These are phyloP conservation scores for Tolmerus cingulatus DNA, from an alignment of 2,888 invertebrate species.

Conservation along the genomic window DNA sequence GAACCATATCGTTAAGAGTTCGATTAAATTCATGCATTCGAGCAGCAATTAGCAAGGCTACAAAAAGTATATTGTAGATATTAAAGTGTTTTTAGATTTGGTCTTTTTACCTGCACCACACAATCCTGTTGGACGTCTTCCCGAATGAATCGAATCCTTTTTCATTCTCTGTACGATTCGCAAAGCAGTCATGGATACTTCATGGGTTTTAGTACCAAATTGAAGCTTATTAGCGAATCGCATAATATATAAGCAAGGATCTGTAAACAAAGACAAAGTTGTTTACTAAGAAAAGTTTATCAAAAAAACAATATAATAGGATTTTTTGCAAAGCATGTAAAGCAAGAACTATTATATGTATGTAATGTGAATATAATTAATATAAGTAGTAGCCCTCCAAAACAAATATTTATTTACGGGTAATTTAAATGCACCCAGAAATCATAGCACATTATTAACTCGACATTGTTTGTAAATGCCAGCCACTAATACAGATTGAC, in stretches of 20 bases:
- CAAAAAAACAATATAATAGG: too few relatives aligned
- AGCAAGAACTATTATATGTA: too few relatives aligned
- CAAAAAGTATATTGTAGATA: background rate
- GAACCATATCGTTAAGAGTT: constrained; percentile 85
- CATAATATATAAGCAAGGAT: constrained; percentile 95
- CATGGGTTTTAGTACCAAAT: constrained; percentile 90
- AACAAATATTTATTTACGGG: background rate
- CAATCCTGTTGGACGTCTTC: constrained; percentile 93
- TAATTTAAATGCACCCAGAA: background rate
- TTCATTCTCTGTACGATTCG: constrained; percentile 97
- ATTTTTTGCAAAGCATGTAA: too few relatives aligned
- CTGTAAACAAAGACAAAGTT: constrained; percentile 64
- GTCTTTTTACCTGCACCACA: constrained; percentile 89
- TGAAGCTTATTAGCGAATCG: constrained; percentile 93
- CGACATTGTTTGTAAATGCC: background rate
- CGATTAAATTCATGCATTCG: constrained; percentile 91
- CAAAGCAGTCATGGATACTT: constrained; percentile 93
- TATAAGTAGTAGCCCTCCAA: too few relatives aligned
- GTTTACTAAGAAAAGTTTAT: background rate
- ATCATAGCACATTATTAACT: background rate
- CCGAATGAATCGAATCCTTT: constrained; percentile 95
- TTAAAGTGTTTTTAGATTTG: background rate
- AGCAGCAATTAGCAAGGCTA: constrained; percentile 92
- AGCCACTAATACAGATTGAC: background rate
- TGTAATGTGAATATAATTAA: too few relatives aligned